Base-by-base conservation (phyloP, 2,797 vertebrate species). In the Helostoma temminkii region DNA sequence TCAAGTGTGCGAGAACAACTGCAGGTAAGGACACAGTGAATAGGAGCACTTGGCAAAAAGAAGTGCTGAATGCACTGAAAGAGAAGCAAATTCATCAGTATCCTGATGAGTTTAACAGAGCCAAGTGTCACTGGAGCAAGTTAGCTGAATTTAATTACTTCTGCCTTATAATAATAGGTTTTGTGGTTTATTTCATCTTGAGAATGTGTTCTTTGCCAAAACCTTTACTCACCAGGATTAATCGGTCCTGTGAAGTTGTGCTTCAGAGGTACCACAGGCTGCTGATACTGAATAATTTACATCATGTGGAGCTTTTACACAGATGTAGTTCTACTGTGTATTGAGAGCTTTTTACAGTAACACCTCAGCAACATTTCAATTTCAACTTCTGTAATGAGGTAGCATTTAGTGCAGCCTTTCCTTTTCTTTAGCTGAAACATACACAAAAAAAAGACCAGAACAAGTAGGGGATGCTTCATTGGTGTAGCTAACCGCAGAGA, bases 1-100 rank as follows among this genome's bases (percentile, higher is more conserved):
- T 57, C 42, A 2, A 3, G 0, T 14, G 59, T 64, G 47, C 14
- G 45, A 54, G 28, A 73, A n/a, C 59, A 2, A 62, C 76, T 83
- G 36, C 57, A 86, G 62, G 78, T 83, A 15, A 36, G 41, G 42
- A 61, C 41, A 16, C 9, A 9, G 22, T 3, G 8, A 10, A 55
- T 14, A 66, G 59, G 16, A 65, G 21, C 42, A 93, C 62, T 71
- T 78, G 78, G 49, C 36, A 76, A 32, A 80, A 94, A 68, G 83
- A 78, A 66, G 82, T 6, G 19, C 70, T 94, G 62, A 87, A 93
- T 85, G 69, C 30, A 68, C 32, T 78, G 8, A 67, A 74, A 62
- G 85, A 84, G 74, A 60, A 57, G 37, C 14, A 0, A 21, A 14
- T 12, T 24, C 28, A 39, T 18, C 7, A 22, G 30, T 42, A 2